Evolutionary conservation across 2,113 vertebrate genomes (phyloP).

Genomic region (Stomatorhinus ivindoensis): DNA sequence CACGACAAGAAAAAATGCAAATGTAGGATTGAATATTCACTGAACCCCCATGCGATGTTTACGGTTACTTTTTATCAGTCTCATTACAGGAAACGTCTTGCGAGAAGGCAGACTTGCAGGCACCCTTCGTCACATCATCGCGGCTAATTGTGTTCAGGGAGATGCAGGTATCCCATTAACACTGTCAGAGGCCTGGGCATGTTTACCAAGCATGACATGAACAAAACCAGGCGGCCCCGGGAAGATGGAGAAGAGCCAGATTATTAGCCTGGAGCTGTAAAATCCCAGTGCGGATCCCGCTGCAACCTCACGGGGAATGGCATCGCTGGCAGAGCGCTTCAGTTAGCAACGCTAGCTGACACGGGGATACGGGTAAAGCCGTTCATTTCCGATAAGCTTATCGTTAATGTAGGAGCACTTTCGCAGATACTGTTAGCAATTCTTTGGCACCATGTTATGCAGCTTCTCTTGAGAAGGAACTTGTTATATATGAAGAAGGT

Average conservation of each 20-base stretch:
- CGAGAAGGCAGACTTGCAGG: background rate
- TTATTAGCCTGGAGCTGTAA: slow-evolving; percentile 19
- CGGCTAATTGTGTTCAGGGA: slow-evolving; percentile 12
- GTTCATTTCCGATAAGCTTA: background rate
- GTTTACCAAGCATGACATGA: slow-evolving; percentile 16
- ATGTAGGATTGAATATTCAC: background rate
- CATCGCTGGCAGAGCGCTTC: background rate
- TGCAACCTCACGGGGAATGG: background rate
- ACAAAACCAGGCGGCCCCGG: background rate
- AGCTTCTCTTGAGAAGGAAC: background rate
- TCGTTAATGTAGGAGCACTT: background rate
- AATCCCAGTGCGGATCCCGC: background rate
- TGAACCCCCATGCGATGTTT: background rate
- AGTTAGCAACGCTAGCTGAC: too few relatives aligned
- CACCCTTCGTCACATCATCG: background rate
- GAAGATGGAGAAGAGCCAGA: slow-evolving; percentile 10
- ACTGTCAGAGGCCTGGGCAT: background rate
- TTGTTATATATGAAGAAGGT: background rate
- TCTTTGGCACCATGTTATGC: background rate
- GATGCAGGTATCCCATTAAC: slow-evolving; percentile 18
- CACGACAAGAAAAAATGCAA: background rate
- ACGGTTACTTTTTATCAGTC: slow-evolving; percentile 3
- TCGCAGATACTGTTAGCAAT: background rate
- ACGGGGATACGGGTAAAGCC: background rate
- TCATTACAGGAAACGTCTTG: slow-evolving; percentile 16